Evolutionary conservation across 2,797 vertebrate species (phyloP).

Genomic region (Fundulus diaphanus): DNA sequence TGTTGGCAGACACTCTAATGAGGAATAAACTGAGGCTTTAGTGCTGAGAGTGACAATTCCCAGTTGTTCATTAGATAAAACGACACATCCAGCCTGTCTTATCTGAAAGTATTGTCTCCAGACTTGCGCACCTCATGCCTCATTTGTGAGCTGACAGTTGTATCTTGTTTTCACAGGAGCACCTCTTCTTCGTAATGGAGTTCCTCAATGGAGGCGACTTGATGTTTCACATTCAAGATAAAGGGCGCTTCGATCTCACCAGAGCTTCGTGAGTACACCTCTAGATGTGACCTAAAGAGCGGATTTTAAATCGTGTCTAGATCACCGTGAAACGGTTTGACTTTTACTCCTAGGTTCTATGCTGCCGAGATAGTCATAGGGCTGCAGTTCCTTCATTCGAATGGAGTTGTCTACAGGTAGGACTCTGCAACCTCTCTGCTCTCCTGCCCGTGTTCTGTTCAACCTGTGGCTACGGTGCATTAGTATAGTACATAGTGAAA

Average conservation of each 20-base stretch:
- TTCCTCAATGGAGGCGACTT: conserved; percentile 97
- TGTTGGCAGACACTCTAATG: conserved; percentile 25
- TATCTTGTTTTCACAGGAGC: conserved; percentile 84
- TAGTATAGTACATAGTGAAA: background rate
- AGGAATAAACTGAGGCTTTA: conserved; percentile 36
- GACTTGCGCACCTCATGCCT: background rate
- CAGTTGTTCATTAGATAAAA: conserved; percentile 5
- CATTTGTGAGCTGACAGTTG: conserved; percentile 43
- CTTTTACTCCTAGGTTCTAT: conserved; percentile 87
- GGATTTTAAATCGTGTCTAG: background rate
- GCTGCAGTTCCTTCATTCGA: conserved; percentile 94
- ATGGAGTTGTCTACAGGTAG: conserved; percentile 96
- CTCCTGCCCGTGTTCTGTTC: background rate
- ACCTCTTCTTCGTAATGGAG: conserved; percentile 99
- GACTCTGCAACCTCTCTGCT: conserved; percentile 1
- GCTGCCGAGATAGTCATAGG: conserved; percentile 92
- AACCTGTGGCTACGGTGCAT: background rate
- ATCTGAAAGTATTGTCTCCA: conserved; percentile 7
- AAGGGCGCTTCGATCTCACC: conserved; percentile 93
- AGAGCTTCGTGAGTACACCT: conserved; percentile 87
- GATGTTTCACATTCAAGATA: conserved; percentile 99
- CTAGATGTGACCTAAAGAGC: background rate
- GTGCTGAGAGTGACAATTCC: conserved; percentile 36
- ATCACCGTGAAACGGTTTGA: conserved; percentile 12
- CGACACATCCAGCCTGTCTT: background rate